Base-by-base conservation (phyloP, 2,888 invertebrate genomes). In the Nephrotoma flavescens region DNA sequence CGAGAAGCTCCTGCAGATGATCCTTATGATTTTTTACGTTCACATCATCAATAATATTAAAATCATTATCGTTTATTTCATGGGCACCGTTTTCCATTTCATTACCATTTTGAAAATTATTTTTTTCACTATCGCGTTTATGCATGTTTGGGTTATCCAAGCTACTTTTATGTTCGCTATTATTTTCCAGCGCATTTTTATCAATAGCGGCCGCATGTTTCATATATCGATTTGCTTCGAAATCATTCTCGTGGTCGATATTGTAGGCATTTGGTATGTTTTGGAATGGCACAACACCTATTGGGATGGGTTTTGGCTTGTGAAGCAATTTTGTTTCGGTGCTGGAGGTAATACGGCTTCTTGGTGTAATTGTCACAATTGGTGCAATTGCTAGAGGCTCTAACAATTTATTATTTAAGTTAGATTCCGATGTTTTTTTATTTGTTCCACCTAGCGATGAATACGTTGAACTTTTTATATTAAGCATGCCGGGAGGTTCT, bases 61-160 rank as follows among this genome's bases (percentile, higher is more conserved):
- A 90, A 87, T 90, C 89, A 41, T 89, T 88, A 87, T 92, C 91
- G 86, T 91, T 92, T 0, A 91, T 89, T 88, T 92, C 92, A 87
- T 91, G 91, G 1, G 91, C 91, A 2, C 90, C 91, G 12, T 91
- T 91, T 86, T 92, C 92, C 71, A 90, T 89, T 57, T 90, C 89
- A 47, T 87, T 86, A 6, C 42, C 86, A 86, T 86, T 86, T 52
- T 57, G 52, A 52, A 86, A 86, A 86, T 86, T 41, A 89, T 91
- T 91, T 87, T 91, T 91, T 85, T 89, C 89, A 47, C 19, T 87
- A 71, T 85, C 86, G 4, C 83, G 57, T 19, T 52, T 84, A 83
- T 47, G n/a, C n/a, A 83, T n/a, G 47, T 84, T 47, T 7, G 42
- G 42, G 52, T 86, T 57, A n/a, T 86, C 85, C 11, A 71, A 42